phyloP scores from a whole-genome alignment of 2,797 vertebrate species.

The Argyrosomus regius region DNA sequence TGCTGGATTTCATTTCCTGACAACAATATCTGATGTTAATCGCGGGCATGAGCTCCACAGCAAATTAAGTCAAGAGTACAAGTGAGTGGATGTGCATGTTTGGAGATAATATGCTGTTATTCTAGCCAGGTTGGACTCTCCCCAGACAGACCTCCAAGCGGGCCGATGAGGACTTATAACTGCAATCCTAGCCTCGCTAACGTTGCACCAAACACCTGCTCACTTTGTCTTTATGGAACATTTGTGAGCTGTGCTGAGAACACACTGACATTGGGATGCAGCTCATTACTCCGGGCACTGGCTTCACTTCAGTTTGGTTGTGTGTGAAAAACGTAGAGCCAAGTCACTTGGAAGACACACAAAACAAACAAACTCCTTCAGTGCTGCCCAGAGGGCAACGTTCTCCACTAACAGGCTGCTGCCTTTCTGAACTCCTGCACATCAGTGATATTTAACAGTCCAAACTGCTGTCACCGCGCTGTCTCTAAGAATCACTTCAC shows the following conservation, averaged over 20 bases:
- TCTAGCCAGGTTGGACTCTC: not conserved
- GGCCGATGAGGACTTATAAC: not conserved
- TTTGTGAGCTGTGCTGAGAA: slow-evolving; percentile 22
- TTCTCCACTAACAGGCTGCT: not conserved
- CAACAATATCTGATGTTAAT: not conserved
- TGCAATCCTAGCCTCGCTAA: not conserved
- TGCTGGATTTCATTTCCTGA: not conserved
- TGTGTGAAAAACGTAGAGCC: slow-evolving; percentile 4
- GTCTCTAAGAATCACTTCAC: not conserved
- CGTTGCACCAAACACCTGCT: slow-evolving; percentile 41
- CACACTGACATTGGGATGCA: slow-evolving; percentile 12
- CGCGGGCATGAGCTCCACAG: not conserved
- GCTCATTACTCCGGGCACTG: slow-evolving; percentile 30
- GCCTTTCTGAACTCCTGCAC: not conserved
- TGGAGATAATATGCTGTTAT: slow-evolving; percentile 11
- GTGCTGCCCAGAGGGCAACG: not conserved
- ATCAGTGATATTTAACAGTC: not conserved
- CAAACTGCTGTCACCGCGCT: not conserved
- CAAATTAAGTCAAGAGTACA: slow-evolving; percentile 10
- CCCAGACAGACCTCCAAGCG: not conserved
- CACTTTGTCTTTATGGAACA: slow-evolving; percentile 19
- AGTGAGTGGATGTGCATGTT: slow-evolving; percentile 31
- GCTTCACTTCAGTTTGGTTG: not conserved
- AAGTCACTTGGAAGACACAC: slow-evolving; percentile 22
- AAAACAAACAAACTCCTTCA: slow-evolving; percentile 8